Base-by-base conservation (phyloP, 2,888 invertebrate genomes). In the Nudaria mundana region DNA sequence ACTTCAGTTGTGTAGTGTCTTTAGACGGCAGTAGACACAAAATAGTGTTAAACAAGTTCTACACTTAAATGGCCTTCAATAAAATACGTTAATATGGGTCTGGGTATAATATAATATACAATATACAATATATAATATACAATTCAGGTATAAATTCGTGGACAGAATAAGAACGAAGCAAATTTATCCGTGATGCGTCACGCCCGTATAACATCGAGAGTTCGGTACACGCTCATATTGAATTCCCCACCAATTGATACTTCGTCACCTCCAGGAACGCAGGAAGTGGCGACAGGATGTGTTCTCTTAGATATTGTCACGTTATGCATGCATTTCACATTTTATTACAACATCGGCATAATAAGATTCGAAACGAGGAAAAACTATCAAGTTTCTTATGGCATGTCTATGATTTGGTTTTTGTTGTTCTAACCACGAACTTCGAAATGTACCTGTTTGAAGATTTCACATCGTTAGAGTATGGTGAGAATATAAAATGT, bases 221-320 rank as follows among this genome's bases (percentile, higher is more conserved):
- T n/a, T n/a, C 33, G 31, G 36, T 14, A 41, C 66, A 62, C 52
- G 68, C 63, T 66, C 70, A 76, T 84, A 83, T 82, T 81, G 79
- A 81, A 83, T 82, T 81, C 77, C 70, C 66, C 54, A 71, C 63
- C 79, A 80, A 83, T 81, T 82, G 81, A 73, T 74, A 81, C 71
- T 66, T 74, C 70, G 71, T 69, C 76, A 76, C 75, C 73, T 74
- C 66, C 58, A 67, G 62, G 64, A 73, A 65, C 64, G 59, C 76
- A 78, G 83, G 82, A 83, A 76, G 71, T 58, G 59, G 53, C 45
- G 58, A 61, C 74, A 70, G 78, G 75, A 80, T 72, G 66, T 71
- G 63, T 63, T 59, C 55, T 47, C 54, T 16, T 10, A 63, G 63
- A 71, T 66, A 66, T 65, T 63, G 62, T 52, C 52, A 54, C 51